A percentile compares a stretch with the other conserved stretches of the same genome.
These are phyloP conservation scores for Papilio protenor DNA, from an alignment of 2,888 invertebrate species.

Conservation along the genomic window DNA sequence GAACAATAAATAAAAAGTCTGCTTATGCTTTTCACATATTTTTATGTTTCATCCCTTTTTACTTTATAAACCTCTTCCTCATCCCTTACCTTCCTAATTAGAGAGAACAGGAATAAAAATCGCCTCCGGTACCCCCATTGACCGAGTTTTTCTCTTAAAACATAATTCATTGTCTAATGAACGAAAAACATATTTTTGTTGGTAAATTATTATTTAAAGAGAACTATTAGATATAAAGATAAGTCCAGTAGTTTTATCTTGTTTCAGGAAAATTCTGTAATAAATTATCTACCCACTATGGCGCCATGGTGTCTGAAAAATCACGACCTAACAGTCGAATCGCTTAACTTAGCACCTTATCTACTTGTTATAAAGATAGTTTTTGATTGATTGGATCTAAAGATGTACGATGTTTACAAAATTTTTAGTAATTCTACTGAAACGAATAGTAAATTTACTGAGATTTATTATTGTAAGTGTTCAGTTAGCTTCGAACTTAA, in stretches of 20 bases:
- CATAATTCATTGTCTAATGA: background rate
- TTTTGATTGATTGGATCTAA: background rate
- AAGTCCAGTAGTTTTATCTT: conserved; percentile 23
- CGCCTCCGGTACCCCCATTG: background rate
- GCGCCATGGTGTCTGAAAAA: conserved; percentile 46
- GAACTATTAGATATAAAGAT: conserved; percentile 3
- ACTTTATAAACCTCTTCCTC: background rate
- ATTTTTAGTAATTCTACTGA: conserved; percentile 24
- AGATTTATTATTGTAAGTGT: background rate
- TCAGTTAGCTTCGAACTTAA: background rate
- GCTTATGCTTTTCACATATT: too few relatives aligned
- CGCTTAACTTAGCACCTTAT: conserved; percentile 13
- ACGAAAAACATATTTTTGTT: background rate
- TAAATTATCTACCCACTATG: conserved; percentile 42
- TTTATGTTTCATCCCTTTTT: too few relatives aligned
- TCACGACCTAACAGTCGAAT: conserved; percentile 34
- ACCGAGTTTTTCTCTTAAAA: background rate
- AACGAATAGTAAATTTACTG: background rate
- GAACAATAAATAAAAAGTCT: too few relatives aligned
- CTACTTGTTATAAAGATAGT: conserved; percentile 4
- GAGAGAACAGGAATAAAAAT: background rate
- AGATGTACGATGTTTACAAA: conserved; percentile 19
- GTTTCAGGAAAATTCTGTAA: conserved; percentile 36
- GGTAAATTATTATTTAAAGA: background rate
- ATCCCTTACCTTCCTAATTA: background rate